Evolutionary conservation across 2,113 vertebrate genomes (phyloP).

Genomic region (Trematocara stigmaticum): DNA sequence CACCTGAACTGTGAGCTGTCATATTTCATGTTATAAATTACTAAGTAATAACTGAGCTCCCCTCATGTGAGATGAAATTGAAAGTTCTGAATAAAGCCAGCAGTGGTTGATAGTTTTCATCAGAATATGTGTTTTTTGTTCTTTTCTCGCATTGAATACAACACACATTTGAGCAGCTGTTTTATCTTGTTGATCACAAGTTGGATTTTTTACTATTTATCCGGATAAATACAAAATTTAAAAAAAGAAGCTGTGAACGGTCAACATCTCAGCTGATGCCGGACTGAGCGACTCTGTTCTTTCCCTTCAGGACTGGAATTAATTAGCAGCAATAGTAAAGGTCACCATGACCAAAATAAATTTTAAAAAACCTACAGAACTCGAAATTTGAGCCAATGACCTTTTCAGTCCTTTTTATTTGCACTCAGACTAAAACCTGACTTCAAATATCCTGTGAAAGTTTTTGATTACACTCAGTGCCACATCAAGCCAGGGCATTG

Average conservation of each 20-base stretch:
- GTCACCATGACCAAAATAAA: not conserved
- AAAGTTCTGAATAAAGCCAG: not conserved
- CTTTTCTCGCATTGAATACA: not conserved
- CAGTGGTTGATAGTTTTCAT: not conserved
- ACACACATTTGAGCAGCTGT: not conserved
- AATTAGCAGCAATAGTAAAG: conserved; percentile 40
- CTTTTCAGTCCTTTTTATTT: conserved; percentile 31
- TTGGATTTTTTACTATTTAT: not conserved
- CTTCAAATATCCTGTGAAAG: not conserved
- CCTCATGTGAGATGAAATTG: not conserved
- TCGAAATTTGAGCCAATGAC: conserved; percentile 5
- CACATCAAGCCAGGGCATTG: not conserved
- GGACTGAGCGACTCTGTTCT: not conserved
- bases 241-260: not conserved
- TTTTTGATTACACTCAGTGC: not conserved
- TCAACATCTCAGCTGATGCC: not conserved
- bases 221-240: rapidly evolving
- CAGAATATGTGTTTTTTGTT: not conserved
- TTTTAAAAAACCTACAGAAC: not conserved
- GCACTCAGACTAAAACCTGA: conserved; percentile 2
- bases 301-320: conserved; percentile 6
- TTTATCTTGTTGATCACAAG: not conserved
- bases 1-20: not conserved
- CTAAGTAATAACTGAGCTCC: not conserved
- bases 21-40: not conserved